Evolutionary conservation across 2,888 invertebrate genomes (phyloP).

Genomic region (Synergus laeviventris): DNA sequence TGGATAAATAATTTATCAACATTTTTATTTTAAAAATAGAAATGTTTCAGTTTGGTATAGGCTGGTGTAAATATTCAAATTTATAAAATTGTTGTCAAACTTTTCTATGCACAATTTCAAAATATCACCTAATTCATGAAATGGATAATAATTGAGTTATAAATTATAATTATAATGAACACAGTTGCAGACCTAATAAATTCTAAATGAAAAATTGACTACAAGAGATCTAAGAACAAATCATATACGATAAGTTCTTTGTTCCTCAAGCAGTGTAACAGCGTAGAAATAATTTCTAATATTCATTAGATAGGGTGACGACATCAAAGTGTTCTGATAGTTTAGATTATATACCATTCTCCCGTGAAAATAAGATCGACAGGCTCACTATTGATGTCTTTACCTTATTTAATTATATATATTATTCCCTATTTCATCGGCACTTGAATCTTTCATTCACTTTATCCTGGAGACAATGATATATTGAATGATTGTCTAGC

Average conservation of each 20-base stretch:
- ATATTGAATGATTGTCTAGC: conserved; percentile 38
- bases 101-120: not conserved
- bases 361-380: too few relatives aligned
- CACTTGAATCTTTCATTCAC: conserved; percentile 4
- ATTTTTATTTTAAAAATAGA: not conserved
- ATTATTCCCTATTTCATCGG: conserved; percentile 14
- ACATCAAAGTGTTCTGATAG: not conserved
- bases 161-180: conserved; percentile 4
- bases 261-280: not conserved
- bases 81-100: not conserved
- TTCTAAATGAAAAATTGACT: not conserved
- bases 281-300: not conserved
- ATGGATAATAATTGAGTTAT: not conserved
- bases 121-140: not conserved
- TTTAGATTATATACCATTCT: too few relatives aligned
- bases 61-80: not conserved
- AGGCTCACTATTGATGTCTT: not conserved
- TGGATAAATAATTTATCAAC: not conserved
- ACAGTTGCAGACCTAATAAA: not conserved
- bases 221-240: not conserved
- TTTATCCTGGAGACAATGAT: conserved; percentile 7
- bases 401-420: not conserved
- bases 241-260: not conserved
- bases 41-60: not conserved
- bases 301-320: not conserved